Percentiles rank a stretch among this genome's conserved stretches.
Conservation (phyloP, 2,888 invertebrate genomes). For the Pandemis corylana region DNA sequence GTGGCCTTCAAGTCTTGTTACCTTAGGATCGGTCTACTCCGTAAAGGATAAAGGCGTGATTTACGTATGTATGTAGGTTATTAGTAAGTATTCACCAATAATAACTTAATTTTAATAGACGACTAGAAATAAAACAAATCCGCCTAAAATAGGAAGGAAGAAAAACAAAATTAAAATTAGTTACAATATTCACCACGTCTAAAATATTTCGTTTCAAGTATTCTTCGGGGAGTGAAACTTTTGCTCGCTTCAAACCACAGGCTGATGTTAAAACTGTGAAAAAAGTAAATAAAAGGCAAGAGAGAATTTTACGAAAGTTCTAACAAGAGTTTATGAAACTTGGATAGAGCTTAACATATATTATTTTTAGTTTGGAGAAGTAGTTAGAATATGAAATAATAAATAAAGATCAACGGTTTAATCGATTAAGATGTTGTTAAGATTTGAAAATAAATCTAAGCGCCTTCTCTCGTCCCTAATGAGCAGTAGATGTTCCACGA, state of each 20-base stretch:
- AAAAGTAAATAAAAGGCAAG: constrained; percentile 9
- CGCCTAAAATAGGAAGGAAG: neutral
- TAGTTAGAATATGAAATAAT: neutral
- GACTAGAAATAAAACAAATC: neutral
- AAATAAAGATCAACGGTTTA: too few species aligned
- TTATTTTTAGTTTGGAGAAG: neutral
- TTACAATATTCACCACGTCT: constrained; percentile 12
- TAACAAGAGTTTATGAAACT: constrained; percentile 6
- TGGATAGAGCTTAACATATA: constrained; percentile 12
- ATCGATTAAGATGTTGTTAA: too few species aligned
- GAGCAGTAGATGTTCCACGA: too few species aligned
- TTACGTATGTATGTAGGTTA: too few species aligned
- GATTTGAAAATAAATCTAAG: too few species aligned
- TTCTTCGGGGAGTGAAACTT: constrained; percentile 23
- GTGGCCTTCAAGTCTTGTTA: too few species aligned
- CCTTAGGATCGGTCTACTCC: too few species aligned
- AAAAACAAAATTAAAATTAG: constrained; percentile 2
- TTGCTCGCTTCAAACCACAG: constrained; percentile 26
- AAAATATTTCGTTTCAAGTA: constrained; percentile 30
- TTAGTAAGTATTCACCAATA: too few species aligned
- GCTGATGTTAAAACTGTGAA: constrained; percentile 20
- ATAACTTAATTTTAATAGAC: neutral
- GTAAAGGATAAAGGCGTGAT: too few species aligned
- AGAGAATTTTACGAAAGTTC: constrained; percentile 10
- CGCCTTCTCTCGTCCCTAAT: too few species aligned